These are phyloP conservation scores for Sebastes matsubarae DNA, from an alignment of 2,797 vertebrate genomes.

Conservation along the genomic window DNA sequence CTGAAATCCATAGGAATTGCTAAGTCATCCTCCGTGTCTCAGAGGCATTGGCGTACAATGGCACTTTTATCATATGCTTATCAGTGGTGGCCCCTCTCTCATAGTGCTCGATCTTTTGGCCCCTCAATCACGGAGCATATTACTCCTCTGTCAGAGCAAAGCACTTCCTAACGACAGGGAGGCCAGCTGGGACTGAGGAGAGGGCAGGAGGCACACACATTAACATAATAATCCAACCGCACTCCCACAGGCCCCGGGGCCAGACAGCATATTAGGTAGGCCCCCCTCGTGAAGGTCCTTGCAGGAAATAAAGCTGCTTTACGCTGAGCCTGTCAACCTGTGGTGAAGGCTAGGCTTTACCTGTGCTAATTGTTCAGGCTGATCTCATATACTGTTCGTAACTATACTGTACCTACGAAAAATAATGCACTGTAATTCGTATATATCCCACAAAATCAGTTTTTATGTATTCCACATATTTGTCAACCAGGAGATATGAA, in stretches of 20 bases:
- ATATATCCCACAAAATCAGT: too few species aligned
- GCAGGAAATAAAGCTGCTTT: slow-evolving; percentile 80
- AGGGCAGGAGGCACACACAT: slow-evolving; percentile 97
- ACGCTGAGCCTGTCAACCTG: slow-evolving; percentile 93
- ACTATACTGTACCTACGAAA: too few species aligned
- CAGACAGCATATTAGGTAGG: slow-evolving; percentile 98
- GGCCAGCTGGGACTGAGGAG: slow-evolving; percentile 98
- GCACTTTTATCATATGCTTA: slow-evolving; percentile 91
- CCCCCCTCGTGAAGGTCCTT: slow-evolving; percentile 72
- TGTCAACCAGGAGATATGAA: too few species aligned
- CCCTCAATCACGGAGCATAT: slow-evolving; percentile 99
- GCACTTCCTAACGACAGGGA: slow-evolving; percentile 96
- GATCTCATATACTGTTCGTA: too few species aligned
- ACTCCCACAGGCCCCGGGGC: slow-evolving; percentile 95
- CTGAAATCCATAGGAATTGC: slow-evolving; percentile 80
- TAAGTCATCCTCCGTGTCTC: slow-evolving; percentile 75
- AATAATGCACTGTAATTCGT: too few species aligned
- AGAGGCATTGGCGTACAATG: slow-evolving; percentile 80
- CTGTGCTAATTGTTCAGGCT: slow-evolving; percentile 64
- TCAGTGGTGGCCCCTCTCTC: slow-evolving; percentile 87
- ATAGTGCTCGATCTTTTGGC: slow-evolving; percentile 93
- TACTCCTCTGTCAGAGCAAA: slow-evolving; percentile 99
- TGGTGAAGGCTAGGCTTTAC: slow-evolving; percentile 78
- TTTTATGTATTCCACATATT: too few species aligned
- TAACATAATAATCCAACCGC: slow-evolving; percentile 99